A percentile compares a stretch with the other conserved stretches of the same genome.
These are phyloP conservation scores for Pogonognathellus flavescens DNA, from an alignment of 1,140 invertebrate species.

Conservation along the genomic window DNA sequence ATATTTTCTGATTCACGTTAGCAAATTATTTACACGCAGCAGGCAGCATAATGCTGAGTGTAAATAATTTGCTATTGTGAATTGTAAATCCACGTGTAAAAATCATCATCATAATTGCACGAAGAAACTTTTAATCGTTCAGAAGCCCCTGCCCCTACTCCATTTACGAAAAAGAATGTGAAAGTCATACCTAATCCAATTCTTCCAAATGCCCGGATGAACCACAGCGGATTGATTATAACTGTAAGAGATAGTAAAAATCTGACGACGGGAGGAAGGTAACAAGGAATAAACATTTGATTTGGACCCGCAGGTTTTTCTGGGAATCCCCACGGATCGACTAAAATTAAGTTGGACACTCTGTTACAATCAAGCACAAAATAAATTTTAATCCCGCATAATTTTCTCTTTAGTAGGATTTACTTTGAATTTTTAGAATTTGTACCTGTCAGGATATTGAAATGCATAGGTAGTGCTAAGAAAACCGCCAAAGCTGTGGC, in stretches of 20 bases:
- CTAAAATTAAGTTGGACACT: constrained; percentile 91
- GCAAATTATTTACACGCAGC: not conserved
- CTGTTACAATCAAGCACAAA: constrained; percentile 68
- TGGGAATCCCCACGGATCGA: constrained; percentile 97
- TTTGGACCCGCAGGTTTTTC: constrained; percentile 80
- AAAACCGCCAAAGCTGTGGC: constrained; percentile 96
- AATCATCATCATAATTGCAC: no score
- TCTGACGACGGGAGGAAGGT: constrained; percentile 79
- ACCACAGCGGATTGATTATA: constrained; percentile 80
- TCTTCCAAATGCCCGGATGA: not conserved
- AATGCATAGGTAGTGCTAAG: constrained; percentile 92
- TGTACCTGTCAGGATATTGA: constrained; percentile 80
- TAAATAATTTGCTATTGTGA: not conserved
- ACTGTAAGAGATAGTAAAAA: constrained; percentile 88
- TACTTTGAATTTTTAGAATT: not conserved
- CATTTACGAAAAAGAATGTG: not conserved
- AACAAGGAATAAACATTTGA: constrained; percentile 50
- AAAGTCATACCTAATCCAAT: not conserved
- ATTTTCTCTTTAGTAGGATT: not conserved
- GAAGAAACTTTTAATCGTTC: no score
- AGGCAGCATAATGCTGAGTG: no score
- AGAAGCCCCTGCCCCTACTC: not conserved
- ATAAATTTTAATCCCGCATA: not conserved
- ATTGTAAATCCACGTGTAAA: no score
- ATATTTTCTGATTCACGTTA: no score